Evolutionary conservation across 2,797 vertebrate species (phyloP).

Genomic region (Syndactyla subalaris): DNA sequence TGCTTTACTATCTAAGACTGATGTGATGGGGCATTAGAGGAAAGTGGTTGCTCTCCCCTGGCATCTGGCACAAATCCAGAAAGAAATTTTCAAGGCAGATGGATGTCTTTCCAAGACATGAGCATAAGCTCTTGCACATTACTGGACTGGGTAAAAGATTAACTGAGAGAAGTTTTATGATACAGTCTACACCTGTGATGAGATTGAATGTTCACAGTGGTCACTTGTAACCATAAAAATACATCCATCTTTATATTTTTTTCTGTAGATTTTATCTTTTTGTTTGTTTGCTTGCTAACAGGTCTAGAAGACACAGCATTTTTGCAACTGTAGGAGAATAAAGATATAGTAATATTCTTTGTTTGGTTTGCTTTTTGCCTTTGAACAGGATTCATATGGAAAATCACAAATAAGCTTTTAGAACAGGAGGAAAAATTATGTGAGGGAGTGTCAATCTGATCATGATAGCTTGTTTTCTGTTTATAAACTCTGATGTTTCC

Average conservation of each 20-base stretch:
- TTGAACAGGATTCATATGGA: not conserved
- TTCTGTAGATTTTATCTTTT: not conserved
- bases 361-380: not conserved
- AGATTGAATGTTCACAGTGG: not conserved
- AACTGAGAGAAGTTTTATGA: not conserved
- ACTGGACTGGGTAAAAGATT: not conserved
- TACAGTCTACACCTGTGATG: not conserved
- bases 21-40: not conserved
- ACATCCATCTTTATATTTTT: not conserved
- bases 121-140: not conserved
- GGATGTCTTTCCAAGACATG: not conserved
- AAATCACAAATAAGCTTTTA: not conserved
- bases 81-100: not conserved
- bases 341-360: not conserved
- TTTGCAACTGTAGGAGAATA: not conserved
- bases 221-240: not conserved
- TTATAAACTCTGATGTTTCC: not conserved
- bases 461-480: not conserved
- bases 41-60: not conserved
- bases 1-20: not conserved
- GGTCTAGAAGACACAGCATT: not conserved
- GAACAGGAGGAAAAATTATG: too few relatives aligned
- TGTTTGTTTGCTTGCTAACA: not conserved
- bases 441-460: not conserved
- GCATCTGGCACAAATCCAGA: not conserved